A percentile compares a stretch with the other conserved stretches of the same genome.
These are phyloP conservation scores for Chlamydotis undulata DNA, from an alignment of 2,113 vertebrate genomes.

Conservation along the genomic window DNA sequence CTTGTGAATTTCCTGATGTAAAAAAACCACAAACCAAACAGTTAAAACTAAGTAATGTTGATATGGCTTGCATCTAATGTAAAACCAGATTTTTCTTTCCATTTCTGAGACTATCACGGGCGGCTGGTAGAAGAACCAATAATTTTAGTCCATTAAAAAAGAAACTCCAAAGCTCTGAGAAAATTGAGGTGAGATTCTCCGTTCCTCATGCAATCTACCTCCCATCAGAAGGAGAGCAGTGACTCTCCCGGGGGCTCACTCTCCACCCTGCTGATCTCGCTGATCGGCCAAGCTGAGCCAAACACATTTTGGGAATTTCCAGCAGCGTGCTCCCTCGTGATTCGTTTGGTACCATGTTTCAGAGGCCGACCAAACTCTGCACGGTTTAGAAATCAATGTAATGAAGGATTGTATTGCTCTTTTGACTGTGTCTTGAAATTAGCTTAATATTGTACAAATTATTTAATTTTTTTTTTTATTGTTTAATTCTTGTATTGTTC, in stretches of 20 bases:
- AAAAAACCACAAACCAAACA: not conserved
- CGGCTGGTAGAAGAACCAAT: not conserved
- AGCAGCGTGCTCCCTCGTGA: rapidly evolving
- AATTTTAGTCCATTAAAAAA: not conserved
- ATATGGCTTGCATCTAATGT: not conserved
- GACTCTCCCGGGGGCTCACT: rapidly evolving
- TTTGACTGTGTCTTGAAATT: not conserved
- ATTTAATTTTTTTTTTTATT: not conserved
- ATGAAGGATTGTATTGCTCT: not conserved
- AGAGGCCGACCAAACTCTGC: not conserved
- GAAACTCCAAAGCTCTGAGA: rapidly evolving
- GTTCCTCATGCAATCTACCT: not conserved
- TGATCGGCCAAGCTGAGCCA: rapidly evolving
- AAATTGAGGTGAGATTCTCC: not conserved
- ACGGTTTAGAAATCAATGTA: rapidly evolving
- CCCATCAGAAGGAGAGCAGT: not conserved
- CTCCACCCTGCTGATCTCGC: rapidly evolving
- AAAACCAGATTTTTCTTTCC: not conserved
- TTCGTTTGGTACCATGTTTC: not conserved
- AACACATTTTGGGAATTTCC: rapidly evolving
- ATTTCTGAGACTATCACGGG: not conserved
- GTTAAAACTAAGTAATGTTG: not conserved
- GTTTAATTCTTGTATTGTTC: not conserved
- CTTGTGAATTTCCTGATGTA: not conserved
- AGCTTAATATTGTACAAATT: not conserved